Base-by-base conservation (phyloP, 2,113 vertebrate genomes). In the Ammodytes dubius region DNA sequence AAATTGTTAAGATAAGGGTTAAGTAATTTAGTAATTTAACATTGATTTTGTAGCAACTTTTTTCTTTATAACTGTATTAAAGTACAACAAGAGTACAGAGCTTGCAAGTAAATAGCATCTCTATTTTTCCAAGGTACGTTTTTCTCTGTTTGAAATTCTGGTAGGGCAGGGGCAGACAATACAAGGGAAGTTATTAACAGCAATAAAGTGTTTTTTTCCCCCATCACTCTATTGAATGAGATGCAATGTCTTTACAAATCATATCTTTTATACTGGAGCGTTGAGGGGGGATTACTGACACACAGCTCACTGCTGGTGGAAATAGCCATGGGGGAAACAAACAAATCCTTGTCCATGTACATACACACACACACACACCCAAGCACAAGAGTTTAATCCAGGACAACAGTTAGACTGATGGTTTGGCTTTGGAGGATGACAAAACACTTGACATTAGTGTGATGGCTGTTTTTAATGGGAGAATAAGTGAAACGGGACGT, bases 361-460 rank as follows among this genome's bases (percentile, higher is more conserved):
- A 66, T 35, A 58, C 43, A 67, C 13, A 35, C 14, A 74, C 27
- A 82, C 7, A 47, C 40, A 58, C 27, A 70, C 49, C 65, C 10
- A 61, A 4, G 14, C 40, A 27, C 27, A 76, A 13, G 42, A 35
- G 65, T 63, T 58, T 61, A 74, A 80, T 50, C 43, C 46, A 35
- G 27, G n/a, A 50, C 49, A 71, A 58, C 57, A 67, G 67, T 77
- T 61, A 63, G 61, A 72, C 66, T 77, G 82, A 78, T 50, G 4
- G 66, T 81, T 66, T 65, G 56, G 35, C 74, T 61, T 11, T 71
- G 43, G 46, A 70, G 60, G 53, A 82, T 54, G 79, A 81, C 81
- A 83, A 61, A 67, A 39, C 58, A 15, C 68, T 49, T 60, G 70
- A 52, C 39, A 67, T 47, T 9, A 79, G 15, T 35, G 50, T 63